These are phyloP conservation scores for Galaxea fascicularis DNA, from an alignment of 92 coral and sea anemone species.

Conservation along the genomic window DNA sequence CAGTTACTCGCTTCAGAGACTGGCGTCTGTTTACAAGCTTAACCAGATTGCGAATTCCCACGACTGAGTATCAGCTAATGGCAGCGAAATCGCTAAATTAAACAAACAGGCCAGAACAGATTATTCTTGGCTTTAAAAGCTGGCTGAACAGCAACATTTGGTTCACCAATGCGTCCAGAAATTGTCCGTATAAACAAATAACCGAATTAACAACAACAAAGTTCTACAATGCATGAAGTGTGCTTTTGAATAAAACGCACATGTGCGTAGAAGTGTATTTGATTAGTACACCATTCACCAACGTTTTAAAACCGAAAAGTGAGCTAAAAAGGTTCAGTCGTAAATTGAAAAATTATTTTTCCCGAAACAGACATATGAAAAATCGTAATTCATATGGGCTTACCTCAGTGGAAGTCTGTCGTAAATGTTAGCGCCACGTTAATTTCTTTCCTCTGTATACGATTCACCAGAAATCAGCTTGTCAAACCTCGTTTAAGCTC, in stretches of 20 bases:
- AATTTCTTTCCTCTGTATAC: slow-evolving; percentile 4
- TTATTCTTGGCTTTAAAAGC: slow-evolving; percentile 1
- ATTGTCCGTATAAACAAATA: no score
- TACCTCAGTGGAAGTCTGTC: slow-evolving; percentile 8
- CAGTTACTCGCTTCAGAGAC: neutral
- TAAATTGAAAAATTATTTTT: neutral
- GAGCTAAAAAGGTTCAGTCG: neutral
- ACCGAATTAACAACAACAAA: slow-evolving; percentile 26
- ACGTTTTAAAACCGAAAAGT: neutral
- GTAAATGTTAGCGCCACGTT: neutral
- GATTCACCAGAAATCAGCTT: neutral
- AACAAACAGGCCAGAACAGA: neutral
- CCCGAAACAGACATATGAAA: slow-evolving; percentile 1
- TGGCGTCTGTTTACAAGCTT: neutral
- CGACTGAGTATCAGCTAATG: neutral
- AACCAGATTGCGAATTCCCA: slow-evolving; percentile 30
- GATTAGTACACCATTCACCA: neutral
- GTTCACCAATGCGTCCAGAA: no score
- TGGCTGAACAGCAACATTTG: neutral
- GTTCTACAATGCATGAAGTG: neutral
- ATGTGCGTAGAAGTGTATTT: neutral
- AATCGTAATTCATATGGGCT: neutral
- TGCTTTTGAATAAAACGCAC: slow-evolving; percentile 9
- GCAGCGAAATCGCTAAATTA: neutral
- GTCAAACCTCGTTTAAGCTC: neutral